Evolutionary conservation across 2,888 invertebrate genomes (phyloP).

Genomic region (Laspeyria flexula): DNA sequence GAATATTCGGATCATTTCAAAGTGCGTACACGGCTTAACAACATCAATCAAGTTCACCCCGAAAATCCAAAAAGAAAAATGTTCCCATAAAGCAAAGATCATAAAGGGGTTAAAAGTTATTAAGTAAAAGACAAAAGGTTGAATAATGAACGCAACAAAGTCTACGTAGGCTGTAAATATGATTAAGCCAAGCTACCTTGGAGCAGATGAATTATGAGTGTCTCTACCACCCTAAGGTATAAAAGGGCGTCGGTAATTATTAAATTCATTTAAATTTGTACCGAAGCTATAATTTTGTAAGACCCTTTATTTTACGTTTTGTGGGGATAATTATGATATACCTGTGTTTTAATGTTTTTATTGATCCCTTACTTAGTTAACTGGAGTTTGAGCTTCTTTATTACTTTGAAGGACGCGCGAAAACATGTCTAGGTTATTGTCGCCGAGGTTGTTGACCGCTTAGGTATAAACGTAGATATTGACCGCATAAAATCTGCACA

Average conservation of each 20-base stretch:
- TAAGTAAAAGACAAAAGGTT: conserved; percentile 39
- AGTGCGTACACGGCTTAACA: conserved; percentile 1
- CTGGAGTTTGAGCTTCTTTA: background rate
- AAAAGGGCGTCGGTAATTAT: conserved; percentile 38
- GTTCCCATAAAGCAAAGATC: conserved; percentile 25
- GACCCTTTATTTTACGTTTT: background rate
- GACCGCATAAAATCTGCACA: no score
- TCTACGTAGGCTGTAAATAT: conserved; percentile 40
- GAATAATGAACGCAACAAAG: conserved; percentile 41
- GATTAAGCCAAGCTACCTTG: conserved; percentile 33
- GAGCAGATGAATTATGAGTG: conserved; percentile 27
- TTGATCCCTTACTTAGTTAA: background rate
- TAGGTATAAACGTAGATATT: background rate
- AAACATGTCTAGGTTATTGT: no score
- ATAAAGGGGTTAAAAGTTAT: conserved; percentile 45
- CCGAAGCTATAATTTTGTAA: conserved; percentile 17
- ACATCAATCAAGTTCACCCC: conserved; percentile 65
- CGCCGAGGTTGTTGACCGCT: no score
- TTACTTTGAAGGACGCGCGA: background rate
- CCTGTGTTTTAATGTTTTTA: conserved; percentile 7
- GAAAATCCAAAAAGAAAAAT: conserved; percentile 21
- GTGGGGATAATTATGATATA: background rate
- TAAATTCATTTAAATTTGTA: conserved; percentile 36
- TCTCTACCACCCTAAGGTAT: conserved; percentile 21
- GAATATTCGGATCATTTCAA: no score